A percentile compares a stretch with the other conserved stretches of the same genome.
These are phyloP conservation scores for Xenopus laevis DNA, from an alignment of 2,113 vertebrate genomes.

Conservation along the genomic window DNA sequence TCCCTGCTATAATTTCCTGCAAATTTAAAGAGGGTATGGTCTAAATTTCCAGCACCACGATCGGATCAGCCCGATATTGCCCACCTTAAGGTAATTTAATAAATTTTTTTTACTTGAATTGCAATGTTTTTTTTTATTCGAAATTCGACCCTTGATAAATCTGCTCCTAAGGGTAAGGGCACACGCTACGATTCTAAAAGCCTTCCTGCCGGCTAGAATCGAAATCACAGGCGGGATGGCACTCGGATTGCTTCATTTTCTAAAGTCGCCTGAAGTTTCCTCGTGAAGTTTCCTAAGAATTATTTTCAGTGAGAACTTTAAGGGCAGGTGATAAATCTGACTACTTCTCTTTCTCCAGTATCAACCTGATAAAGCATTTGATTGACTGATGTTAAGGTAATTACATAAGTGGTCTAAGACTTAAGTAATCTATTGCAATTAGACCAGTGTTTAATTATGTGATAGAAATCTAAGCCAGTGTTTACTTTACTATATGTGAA, in stretches of 20 bases:
- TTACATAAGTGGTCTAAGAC: slow-evolving; percentile 3
- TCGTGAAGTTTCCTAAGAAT: neutral
- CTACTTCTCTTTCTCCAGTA: slow-evolving; percentile 13
- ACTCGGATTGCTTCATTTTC: too few relatives aligned
- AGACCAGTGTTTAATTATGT: slow-evolving; percentile 17
- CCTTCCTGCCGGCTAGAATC: too few relatives aligned
- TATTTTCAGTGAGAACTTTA: slow-evolving; percentile 5
- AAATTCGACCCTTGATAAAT: too few relatives aligned
- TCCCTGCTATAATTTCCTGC: neutral
- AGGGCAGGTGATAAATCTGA: neutral
- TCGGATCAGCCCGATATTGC: too few relatives aligned
- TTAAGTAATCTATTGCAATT: slow-evolving; percentile 10
- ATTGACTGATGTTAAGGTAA: slow-evolving; percentile 23
- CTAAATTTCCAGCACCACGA: slow-evolving; percentile 33
- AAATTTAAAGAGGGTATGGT: slow-evolving; percentile 26
- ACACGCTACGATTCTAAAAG: too few relatives aligned
- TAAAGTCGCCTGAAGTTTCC: too few relatives aligned
- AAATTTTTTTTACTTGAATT: too few relatives aligned
- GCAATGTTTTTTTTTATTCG: too few relatives aligned
- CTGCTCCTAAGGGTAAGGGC: too few relatives aligned
- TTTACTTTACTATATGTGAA: slow-evolving; percentile 15
- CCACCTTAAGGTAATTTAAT: too few relatives aligned
- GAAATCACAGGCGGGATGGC: too few relatives aligned
- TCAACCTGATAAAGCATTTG: slow-evolving; percentile 16
- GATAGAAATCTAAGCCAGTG: slow-evolving; percentile 25